Conservation (phyloP, 2,113 vertebrate genomes). For the Callipepla californica region DNA sequence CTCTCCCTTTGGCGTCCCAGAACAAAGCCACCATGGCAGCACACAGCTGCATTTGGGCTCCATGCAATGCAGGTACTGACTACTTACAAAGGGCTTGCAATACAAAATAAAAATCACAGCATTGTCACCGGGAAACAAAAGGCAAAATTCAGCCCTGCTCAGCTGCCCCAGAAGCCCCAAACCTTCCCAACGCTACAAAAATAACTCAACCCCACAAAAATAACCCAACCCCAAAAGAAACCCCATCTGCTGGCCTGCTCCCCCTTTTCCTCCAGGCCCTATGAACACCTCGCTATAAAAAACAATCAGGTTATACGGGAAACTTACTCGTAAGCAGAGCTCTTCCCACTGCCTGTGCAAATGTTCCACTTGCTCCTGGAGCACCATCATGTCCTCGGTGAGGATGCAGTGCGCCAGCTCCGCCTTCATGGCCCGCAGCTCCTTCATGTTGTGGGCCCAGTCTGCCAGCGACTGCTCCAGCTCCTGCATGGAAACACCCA, state of each 20-base stretch:
- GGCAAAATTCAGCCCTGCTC: neutral
- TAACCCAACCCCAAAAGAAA: neutral
- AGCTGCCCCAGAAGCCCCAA: neutral
- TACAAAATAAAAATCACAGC: neutral
- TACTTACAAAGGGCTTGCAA: neutral
- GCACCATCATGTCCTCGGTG: conserved; percentile 82
- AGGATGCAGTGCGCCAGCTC: conserved; percentile 85
- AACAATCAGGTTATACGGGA: rapidly evolving
- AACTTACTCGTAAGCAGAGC: conserved; percentile 80
- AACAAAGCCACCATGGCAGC: conserved; percentile 41
- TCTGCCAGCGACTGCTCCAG: conserved; percentile 85
- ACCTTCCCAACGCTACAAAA: neutral
- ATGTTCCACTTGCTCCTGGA: conserved; percentile 87
- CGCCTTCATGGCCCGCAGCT: conserved; percentile 84
- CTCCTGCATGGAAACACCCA: conserved; percentile 87
- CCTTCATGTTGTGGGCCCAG: conserved; percentile 85
- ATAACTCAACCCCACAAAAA: neutral
- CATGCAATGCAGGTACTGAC: neutral
- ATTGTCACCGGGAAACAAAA: neutral
- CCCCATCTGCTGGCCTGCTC: rapidly evolving
- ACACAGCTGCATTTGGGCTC: neutral
- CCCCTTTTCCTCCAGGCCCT: neutral
- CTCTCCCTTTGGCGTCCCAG: neutral
- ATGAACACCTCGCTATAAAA: rapidly evolving
- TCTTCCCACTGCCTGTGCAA: conserved; percentile 87